A percentile compares a stretch with the other conserved stretches of the same genome.
Conservation (phyloP, 2,113 vertebrate species). For the Dicrurus megarhynchus region DNA sequence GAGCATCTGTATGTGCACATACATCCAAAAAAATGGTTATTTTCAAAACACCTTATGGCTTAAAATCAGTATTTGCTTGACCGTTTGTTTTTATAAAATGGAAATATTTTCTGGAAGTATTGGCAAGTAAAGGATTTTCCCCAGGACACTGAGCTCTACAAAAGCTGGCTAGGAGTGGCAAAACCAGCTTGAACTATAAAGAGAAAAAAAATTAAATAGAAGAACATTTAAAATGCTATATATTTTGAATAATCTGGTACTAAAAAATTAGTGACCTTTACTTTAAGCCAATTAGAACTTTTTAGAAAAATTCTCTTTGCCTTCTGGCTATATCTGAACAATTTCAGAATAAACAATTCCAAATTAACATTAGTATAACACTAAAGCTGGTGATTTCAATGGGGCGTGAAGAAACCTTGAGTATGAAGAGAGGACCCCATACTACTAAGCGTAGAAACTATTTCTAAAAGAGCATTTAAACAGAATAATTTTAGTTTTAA, state of each 20-base stretch:
- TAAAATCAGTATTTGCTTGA: neutral
- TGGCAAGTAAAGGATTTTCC: neutral
- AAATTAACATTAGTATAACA: neutral
- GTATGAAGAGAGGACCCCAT: neutral
- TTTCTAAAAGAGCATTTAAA: neutral
- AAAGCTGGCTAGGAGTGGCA: neutral
- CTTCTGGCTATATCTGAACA: neutral
- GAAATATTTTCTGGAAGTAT: neutral
- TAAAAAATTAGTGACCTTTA: neutral
- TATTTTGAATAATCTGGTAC: neutral
- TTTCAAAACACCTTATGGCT: neutral
- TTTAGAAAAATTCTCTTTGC: neutral
- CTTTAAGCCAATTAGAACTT: neutral
- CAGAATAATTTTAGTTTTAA: neutral
- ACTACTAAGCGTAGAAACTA: neutral
- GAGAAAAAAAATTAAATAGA: neutral
- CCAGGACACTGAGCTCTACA: neutral
- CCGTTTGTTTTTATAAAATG: neutral
- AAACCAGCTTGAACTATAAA: neutral
- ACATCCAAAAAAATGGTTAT: neutral
- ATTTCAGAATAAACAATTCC: neutral
- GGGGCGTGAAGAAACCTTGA: neutral
- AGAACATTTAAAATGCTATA: neutral
- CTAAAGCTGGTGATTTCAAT: neutral
- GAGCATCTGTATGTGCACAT: fast-evolving